A percentile compares a stretch with the other conserved stretches of the same genome.
phyloP scores from a whole-genome alignment of 92 coral and sea anemone species.

The Muricea muricata region DNA sequence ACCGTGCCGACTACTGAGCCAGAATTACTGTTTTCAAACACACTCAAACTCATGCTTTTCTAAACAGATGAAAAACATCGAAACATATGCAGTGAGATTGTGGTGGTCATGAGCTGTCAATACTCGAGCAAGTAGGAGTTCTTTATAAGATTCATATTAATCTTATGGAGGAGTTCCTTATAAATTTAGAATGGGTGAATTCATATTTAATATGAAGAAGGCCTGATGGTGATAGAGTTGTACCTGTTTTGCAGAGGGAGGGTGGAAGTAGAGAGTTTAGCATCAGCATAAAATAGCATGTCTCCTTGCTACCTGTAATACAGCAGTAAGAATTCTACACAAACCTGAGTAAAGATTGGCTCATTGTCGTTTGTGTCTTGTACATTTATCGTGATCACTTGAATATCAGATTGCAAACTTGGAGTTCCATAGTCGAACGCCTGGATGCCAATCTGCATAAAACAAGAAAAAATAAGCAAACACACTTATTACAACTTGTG shows the following conservation, averaged over 20 bases:
- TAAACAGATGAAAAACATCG: conserved; percentile 9
- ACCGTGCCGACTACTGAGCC: conserved; percentile 80
- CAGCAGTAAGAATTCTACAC: not conserved
- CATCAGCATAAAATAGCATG: no score
- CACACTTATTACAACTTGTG: no score
- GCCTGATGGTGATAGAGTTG: no score
- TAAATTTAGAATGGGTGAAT: no score
- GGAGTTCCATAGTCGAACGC: conserved; percentile 35
- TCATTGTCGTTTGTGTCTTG: conserved; percentile 83
- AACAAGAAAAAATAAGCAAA: not conserved
- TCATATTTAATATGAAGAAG: no score
- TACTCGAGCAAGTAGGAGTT: no score
- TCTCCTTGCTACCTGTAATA: not conserved
- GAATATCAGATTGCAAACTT: conserved; percentile 44
- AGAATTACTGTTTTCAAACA: conserved; percentile 78
- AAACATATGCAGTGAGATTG: not conserved
- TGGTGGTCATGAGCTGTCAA: no score
- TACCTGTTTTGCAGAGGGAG: no score
- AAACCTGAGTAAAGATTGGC: conserved; percentile 67
- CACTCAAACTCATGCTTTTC: conserved; percentile 73
- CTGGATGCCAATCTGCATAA: conserved; percentile 32
- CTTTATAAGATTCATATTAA: no score
- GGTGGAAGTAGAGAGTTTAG: no score
- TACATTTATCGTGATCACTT: conserved; percentile 70
- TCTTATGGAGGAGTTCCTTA: no score